Percentiles rank a stretch among this genome's conserved stretches.
These are phyloP conservation scores for Pangasianodon hypophthalmus DNA, from an alignment of 2,113 vertebrate genomes.

Conservation along the genomic window DNA sequence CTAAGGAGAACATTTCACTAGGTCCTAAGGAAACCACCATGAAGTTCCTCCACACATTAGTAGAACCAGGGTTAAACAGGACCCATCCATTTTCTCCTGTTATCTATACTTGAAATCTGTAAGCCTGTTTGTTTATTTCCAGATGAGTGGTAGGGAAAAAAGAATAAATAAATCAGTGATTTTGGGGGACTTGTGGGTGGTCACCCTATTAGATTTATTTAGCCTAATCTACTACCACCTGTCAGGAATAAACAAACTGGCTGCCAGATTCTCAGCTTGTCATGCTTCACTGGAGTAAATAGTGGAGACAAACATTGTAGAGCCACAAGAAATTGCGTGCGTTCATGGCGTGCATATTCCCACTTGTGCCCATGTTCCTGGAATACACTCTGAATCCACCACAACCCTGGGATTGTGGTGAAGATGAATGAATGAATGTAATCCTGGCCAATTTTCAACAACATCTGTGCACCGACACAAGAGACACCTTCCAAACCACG, in stretches of 20 bases:
- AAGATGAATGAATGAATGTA: too few species aligned
- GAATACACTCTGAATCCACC: too few species aligned
- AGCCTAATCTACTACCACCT: slow-evolving; percentile 13
- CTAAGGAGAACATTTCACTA: not conserved
- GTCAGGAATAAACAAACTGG: slow-evolving; percentile 2
- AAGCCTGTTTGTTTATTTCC: not conserved
- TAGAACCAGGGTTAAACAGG: not conserved
- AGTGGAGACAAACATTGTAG: not conserved
- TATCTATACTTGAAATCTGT: not conserved
- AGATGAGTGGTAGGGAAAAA: not conserved
- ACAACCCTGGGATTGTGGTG: too few species aligned
- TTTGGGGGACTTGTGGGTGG: not conserved
- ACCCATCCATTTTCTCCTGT: not conserved
- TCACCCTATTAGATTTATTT: not conserved
- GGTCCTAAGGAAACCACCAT: not conserved
- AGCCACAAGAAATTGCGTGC: not conserved
- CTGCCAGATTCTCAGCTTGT: not conserved
- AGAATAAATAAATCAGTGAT: not conserved
- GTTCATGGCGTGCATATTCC: not conserved
- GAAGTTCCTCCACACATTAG: not conserved
- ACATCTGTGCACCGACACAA: not conserved
- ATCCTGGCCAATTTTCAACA: too few species aligned
- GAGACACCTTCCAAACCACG: not conserved
- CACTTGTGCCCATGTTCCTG: not conserved
- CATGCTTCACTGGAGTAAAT: not conserved